Base-by-base conservation (phyloP, 2,113 vertebrate genomes). In the Pavo muticus region DNA sequence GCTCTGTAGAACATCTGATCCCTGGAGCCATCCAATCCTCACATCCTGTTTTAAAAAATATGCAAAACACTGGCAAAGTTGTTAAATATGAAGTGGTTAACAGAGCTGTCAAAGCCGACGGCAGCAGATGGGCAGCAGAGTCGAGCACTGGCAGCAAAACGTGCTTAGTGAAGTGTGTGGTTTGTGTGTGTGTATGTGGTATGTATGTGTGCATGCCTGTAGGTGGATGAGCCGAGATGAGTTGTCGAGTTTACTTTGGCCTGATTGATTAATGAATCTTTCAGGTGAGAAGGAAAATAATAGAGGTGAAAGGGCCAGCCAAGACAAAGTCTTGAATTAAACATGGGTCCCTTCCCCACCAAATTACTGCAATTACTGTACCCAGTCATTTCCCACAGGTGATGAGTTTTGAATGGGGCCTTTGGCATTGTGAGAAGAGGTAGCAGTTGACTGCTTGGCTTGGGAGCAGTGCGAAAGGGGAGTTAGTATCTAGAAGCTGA, bases 221-320 rank as follows among this genome's bases (percentile, higher is more conserved):
- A 37, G 27, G 60, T 25, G 61, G 64, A 50, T 8, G 80, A 32
- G 57, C 1, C 29, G 42, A 2, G 2, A 63, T 1, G 2, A 23
- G 1, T 57, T 98, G 98, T 98, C 98, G 98, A 88, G 59, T 88
- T 96, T 95, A 91, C 97, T 99, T 97, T 96, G 73, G 90, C 45
- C 65, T 98, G 98, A 98, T 97, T 98, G 98, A 99, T 99, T 98
- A 98, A 98, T 97, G 98, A 98, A 97, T 97, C 97, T 97, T 98
- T 97, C 90, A 95, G 97, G 97, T 97, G 90, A 93, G 79, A 47
- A 88, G 56, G 78, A 89, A 97, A 94, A 97, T 97, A 91, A 95
- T 88, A 60, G 80, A 95, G 94, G 93, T 93, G 89, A 93, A 94
- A 96, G 84, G 90, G 88, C 90, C 92, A 93, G 48, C 21, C 47